Conservation (phyloP, 2,797 vertebrate genomes). For the Amniataba percoides region DNA sequence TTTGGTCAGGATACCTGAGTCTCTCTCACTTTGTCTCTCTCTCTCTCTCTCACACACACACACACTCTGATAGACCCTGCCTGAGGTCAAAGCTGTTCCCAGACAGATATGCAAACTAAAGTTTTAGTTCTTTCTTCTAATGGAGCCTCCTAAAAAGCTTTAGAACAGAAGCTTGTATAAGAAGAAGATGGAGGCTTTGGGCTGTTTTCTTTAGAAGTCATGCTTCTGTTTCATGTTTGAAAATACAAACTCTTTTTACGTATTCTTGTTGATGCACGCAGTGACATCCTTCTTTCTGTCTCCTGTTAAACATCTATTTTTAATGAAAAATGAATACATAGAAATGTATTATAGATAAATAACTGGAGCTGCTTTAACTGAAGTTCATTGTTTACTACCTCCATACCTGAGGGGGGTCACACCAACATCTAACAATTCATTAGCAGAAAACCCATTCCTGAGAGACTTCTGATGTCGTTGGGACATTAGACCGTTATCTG, state of each 20-base stretch:
- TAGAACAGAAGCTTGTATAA: conserved; percentile 7
- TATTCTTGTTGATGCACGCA: background rate
- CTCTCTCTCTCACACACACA: too few relatives aligned
- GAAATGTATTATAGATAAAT: background rate
- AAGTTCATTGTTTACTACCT: background rate
- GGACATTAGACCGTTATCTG: conserved; percentile 24
- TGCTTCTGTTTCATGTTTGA: background rate
- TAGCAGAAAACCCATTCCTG: background rate
- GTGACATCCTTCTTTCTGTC: background rate
- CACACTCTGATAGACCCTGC: background rate
- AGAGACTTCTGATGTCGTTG: conserved; percentile 21
- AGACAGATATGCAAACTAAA: conserved; percentile 16
- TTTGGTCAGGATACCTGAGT: conserved; percentile 30
- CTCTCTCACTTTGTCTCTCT: background rate
- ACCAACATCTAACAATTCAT: conserved; percentile 16
- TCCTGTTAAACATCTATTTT: background rate
- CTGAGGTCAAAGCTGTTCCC: conserved; percentile 52
- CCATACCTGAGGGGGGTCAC: background rate
- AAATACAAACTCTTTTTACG: background rate
- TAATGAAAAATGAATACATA: background rate
- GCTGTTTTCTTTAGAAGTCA: background rate
- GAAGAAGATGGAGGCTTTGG: conserved; percentile 14
- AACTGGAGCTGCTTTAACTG: background rate
- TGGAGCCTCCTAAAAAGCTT: conserved; percentile 25
- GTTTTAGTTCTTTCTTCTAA: conserved; percentile 8